Percentiles rank a stretch among this genome's conserved stretches.
phyloP scores from a whole-genome alignment of 2,797 vertebrate species.

The Oreochromis grahami region DNA sequence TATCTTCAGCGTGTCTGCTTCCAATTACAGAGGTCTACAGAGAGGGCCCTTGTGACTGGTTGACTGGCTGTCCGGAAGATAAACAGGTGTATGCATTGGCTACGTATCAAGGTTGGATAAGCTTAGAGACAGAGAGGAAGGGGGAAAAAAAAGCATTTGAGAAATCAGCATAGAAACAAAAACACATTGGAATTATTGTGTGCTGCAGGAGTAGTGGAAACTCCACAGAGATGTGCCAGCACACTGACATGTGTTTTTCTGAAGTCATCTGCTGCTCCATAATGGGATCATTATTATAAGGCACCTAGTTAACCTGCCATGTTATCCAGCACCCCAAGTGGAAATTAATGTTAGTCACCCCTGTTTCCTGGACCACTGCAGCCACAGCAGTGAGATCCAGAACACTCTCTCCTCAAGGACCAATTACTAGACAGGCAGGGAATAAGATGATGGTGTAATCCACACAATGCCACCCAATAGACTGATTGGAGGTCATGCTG shows the following conservation, averaged over 20 bases:
- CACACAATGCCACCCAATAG: conserved; percentile 56
- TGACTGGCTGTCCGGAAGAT: conserved; percentile 63
- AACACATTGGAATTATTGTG: conserved; percentile 33
- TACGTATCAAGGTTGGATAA: conserved; percentile 63
- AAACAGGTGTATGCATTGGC: conserved; percentile 73
- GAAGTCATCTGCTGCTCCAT: conserved; percentile 62
- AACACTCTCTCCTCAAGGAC: conserved; percentile 52
- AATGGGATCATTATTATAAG: conserved; percentile 74
- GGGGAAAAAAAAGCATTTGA: neutral
- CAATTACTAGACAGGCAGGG: conserved; percentile 57
- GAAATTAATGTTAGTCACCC: conserved; percentile 62
- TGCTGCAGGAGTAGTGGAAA: conserved; percentile 36
- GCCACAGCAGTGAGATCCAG: conserved; percentile 46
- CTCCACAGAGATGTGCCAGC: conserved; percentile 53
- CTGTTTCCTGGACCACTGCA: conserved; percentile 42
- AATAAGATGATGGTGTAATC: conserved; percentile 51
- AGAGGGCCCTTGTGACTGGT: conserved; percentile 53
- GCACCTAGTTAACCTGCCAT: conserved; percentile 68
- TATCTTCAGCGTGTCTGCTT: conserved; percentile 57
- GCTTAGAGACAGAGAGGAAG: conserved; percentile 23
- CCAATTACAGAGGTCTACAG: conserved; percentile 65
- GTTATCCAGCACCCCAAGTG: conserved; percentile 64
- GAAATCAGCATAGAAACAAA: conserved; percentile 35
- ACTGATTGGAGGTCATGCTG: conserved; percentile 60
- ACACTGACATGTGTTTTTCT: conserved; percentile 65